Base-by-base conservation (phyloP, 2,888 invertebrate species). In the Sycophila texana region DNA sequence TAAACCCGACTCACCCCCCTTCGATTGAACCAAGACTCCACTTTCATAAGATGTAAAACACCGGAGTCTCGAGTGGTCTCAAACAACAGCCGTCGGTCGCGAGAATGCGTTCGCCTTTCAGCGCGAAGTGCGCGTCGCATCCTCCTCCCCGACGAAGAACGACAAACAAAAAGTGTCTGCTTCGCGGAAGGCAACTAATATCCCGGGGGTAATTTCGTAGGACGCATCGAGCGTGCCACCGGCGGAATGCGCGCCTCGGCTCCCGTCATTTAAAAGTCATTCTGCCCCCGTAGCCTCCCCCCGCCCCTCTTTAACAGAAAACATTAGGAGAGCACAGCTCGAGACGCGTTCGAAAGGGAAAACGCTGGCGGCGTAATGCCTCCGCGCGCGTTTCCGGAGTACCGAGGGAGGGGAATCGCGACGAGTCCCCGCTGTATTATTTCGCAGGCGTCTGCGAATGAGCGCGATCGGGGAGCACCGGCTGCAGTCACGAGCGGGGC, bases 401-500 rank as follows among this genome's bases (percentile, higher is more conserved):
- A 39, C 18, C 58, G 57, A 16, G 51, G 20, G 47, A 22, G 26
- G 49, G 73, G 2, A 10, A 67, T 16, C 61, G 55, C 63, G 30
- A 73, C 68, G 26, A 67, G 20, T 51, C 12, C 55, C 20, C 7
- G 18, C 57, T 26, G 61, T 73, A 73, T 78, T 78, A 78, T 77
- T 68, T 74, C 22, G 30, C 51, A 66, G 53, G 63, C 74, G 16
- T 79, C 74, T 66, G 74, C 71, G 66, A 75, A 79, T 75, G 67
- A 77, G 67, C 73, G 61, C 73, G 61, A 72, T 66, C 58, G 71
- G 39, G 75, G 78, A 79, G 81, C 65, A 18, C 65, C 49, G 13
- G 55, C 16, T 55, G 58, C 47, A 58, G 83, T 85, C 84, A 85
- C 39, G 39, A 10, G 39, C 39, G 10, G 10, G 39, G 81, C 75